Evolutionary conservation across 2,888 invertebrate species (phyloP).

Genomic region (Dione vanillae): DNA sequence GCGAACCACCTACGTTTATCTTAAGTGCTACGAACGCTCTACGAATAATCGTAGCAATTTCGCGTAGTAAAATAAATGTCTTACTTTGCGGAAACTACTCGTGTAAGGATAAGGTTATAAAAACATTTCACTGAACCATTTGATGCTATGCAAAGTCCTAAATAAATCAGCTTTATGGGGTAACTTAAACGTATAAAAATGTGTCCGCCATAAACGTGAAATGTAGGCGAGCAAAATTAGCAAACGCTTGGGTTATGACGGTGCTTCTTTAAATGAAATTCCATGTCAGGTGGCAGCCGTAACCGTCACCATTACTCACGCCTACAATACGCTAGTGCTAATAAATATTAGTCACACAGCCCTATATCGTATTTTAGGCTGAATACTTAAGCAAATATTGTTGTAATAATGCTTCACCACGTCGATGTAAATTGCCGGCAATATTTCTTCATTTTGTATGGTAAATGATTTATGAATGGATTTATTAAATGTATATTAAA

Average conservation of each 20-base stretch:
- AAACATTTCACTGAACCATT: slow-evolving; percentile 30
- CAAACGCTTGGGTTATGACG: slow-evolving; percentile 60
- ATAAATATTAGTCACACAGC: slow-evolving; percentile 74
- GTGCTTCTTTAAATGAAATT: slow-evolving; percentile 80
- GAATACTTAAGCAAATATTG: slow-evolving; percentile 30
- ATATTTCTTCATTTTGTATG: slow-evolving; percentile 21
- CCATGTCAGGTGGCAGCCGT: slow-evolving; percentile 69
- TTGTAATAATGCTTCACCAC: slow-evolving; percentile 20
- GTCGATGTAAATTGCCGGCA: slow-evolving; percentile 19
- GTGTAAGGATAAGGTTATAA: slow-evolving; percentile 30
- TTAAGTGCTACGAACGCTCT: slow-evolving; percentile 30
- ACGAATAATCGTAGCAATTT: slow-evolving; percentile 30
- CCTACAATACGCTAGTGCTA: slow-evolving; percentile 68
- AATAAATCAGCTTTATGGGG: slow-evolving; percentile 49
- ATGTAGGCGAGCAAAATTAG: slow-evolving; percentile 73
- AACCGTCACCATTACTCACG: slow-evolving; percentile 73
- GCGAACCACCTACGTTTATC: slow-evolving; percentile 27
- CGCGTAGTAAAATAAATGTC: slow-evolving; percentile 30
- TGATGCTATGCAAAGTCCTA: slow-evolving; percentile 36
- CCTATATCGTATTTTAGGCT: slow-evolving; percentile 55
- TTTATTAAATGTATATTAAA: slow-evolving; percentile 1
- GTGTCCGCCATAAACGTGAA: slow-evolving; percentile 72
- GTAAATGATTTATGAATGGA: neutral
- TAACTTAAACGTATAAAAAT: slow-evolving; percentile 61
- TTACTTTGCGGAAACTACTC: slow-evolving; percentile 30